A percentile compares a stretch with the other conserved stretches of the same genome.
Conservation (phyloP, 2,797 vertebrate species). For the Microctenopoma steveboyesi region DNA sequence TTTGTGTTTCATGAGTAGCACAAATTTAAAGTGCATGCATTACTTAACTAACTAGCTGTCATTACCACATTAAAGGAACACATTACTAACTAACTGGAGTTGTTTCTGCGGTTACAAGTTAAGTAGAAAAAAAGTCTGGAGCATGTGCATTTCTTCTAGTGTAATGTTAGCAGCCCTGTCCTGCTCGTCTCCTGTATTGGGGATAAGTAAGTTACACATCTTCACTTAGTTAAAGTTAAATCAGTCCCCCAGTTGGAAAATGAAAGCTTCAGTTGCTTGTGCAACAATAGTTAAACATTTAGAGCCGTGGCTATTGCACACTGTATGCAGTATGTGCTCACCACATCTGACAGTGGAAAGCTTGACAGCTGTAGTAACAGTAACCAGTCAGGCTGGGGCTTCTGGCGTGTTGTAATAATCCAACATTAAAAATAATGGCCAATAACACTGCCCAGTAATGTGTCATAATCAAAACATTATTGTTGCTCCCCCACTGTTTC, state of each 20-base stretch:
- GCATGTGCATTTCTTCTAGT: too few species aligned
- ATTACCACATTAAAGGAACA: too few species aligned
- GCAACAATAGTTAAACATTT: not conserved
- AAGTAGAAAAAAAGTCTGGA: not conserved
- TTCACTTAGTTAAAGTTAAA: too few species aligned
- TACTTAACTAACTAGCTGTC: too few species aligned
- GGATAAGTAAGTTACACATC: too few species aligned
- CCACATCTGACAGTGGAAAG: not conserved
- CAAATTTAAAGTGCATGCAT: not conserved
- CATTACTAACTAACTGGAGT: not conserved
- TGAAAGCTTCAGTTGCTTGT: too few species aligned
- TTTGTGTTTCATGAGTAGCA: slow-evolving; percentile 14
- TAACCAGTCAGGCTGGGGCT: not conserved
- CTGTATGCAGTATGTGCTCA: too few species aligned
- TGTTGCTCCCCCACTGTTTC: not conserved
- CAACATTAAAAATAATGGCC: slow-evolving; percentile 4
- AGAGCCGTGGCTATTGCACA: not conserved
- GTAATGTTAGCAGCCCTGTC: not conserved
- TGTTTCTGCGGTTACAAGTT: not conserved
- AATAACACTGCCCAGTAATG: slow-evolving; percentile 12
- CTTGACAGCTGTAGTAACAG: not conserved
- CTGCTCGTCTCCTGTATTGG: not conserved
- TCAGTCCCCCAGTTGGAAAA: too few species aligned
- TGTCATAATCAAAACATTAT: slow-evolving; percentile 8
- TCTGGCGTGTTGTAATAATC: slow-evolving; percentile 3